These are phyloP conservation scores for Camponotus fellah DNA, from an alignment of 2,888 invertebrate genomes.

Conservation along the genomic window DNA sequence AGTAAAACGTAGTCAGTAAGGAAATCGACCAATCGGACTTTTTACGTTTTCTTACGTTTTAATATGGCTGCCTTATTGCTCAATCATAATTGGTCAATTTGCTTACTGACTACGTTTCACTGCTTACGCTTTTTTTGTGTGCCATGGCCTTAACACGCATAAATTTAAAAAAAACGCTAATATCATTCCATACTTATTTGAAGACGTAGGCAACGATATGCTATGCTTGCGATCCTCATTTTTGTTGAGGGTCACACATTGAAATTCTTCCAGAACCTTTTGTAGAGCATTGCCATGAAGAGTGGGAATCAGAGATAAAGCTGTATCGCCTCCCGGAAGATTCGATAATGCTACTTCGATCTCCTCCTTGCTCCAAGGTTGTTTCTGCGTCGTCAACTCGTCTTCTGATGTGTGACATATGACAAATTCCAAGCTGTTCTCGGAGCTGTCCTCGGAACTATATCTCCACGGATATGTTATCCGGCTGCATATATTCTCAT, in stretches of 20 bases:
- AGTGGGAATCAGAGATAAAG: slow-evolving; percentile 76
- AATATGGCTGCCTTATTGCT: too few species aligned
- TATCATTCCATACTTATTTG: slow-evolving; percentile 70
- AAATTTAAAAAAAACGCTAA: not conserved
- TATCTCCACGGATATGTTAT: slow-evolving; percentile 61
- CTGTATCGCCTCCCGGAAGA: slow-evolving; percentile 81
- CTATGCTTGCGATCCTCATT: slow-evolving; percentile 49
- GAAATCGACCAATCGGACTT: too few species aligned
- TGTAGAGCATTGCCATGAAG: slow-evolving; percentile 75
- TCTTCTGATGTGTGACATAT: slow-evolving; percentile 70
- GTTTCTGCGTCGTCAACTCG: slow-evolving; percentile 73
- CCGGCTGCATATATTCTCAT: slow-evolving; percentile 75
- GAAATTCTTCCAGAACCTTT: slow-evolving; percentile 73
- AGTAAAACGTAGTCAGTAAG: too few species aligned
- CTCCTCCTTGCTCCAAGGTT: slow-evolving; percentile 81
- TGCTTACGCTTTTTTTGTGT: too few species aligned
- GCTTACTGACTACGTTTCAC: too few species aligned
- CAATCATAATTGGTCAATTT: too few species aligned
- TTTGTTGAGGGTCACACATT: slow-evolving; percentile 61
- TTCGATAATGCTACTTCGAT: slow-evolving; percentile 76
- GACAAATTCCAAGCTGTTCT: slow-evolving; percentile 76
- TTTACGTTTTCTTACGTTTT: too few species aligned
- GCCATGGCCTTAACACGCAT: too few species aligned
- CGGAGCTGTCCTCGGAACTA: slow-evolving; percentile 81
- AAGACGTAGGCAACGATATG: slow-evolving; percentile 67